Evolutionary conservation across 2,797 vertebrate genomes (phyloP).

Genomic region (Melanotaenia trifasciata): DNA sequence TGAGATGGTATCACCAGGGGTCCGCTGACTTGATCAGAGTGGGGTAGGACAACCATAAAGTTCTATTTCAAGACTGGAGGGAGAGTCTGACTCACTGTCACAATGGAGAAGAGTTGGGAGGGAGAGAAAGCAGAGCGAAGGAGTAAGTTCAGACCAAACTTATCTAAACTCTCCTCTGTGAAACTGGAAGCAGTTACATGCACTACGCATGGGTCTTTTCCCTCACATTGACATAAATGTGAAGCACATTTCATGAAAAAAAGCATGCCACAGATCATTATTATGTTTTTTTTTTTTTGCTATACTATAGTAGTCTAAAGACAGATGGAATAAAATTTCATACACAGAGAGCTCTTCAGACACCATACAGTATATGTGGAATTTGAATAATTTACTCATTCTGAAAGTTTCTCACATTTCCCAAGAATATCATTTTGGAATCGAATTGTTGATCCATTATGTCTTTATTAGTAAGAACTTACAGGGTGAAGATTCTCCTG

Average conservation of each 20-base stretch:
- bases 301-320: background rate
- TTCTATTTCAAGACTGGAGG: conserved; percentile 68
- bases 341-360: background rate
- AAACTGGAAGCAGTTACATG: background rate
- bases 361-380: background rate
- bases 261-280: background rate
- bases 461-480: background rate
- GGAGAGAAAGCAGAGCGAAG: background rate
- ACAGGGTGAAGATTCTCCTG: background rate
- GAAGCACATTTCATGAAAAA: background rate
- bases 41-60: conserved; percentile 47
- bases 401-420: background rate
- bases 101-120: conserved; percentile 40
- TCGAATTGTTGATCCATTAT: background rate
- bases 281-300: too few species aligned
- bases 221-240: background rate
- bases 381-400: background rate
- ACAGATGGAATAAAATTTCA: background rate
- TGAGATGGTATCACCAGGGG: conserved; percentile 38
- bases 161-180: background rate
- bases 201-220: background rate
- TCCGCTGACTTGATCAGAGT: conserved; percentile 61
- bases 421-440: background rate
- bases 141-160: conserved; percentile 9
- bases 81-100: conserved; percentile 81